Evolutionary conservation across 2,888 invertebrate species (phyloP).

Genomic region (Epinotia brunnichana): DNA sequence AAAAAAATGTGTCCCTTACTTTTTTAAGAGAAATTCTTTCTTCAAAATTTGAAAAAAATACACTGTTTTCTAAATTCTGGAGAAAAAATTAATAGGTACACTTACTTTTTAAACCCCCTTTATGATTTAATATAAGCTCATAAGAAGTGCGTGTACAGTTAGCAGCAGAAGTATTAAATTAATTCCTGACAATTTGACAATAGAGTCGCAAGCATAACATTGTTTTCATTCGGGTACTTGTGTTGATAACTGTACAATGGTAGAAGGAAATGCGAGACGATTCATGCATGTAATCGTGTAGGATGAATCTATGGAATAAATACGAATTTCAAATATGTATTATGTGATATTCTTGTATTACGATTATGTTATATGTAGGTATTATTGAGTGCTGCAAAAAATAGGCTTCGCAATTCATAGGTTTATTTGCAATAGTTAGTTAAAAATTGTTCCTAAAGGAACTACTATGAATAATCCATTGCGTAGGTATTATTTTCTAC

Average conservation of each 20-base stretch:
- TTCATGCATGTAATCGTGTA: not conserved
- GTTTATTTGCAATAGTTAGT: no score
- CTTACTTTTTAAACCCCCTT: not conserved
- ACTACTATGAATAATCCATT: not conserved
- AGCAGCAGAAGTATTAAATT: not conserved
- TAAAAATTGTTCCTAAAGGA: no score
- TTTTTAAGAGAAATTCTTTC: not conserved
- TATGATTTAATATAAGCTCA: not conserved
- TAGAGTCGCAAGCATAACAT: not conserved
- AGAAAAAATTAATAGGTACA: not conserved
- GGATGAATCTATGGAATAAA: not conserved
- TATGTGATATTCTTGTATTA: not conserved
- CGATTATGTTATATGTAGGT: no score
- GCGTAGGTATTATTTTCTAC: not conserved
- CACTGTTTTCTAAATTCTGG: no score
- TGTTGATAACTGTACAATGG: not conserved
- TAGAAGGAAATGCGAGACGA: not conserved
- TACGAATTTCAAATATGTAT: not conserved
- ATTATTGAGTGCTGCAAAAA: no score
- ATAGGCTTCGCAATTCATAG: no score
- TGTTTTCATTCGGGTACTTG: not conserved
- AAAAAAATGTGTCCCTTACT: not conserved
- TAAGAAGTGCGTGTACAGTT: not conserved
- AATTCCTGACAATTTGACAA: not conserved
- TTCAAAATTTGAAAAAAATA: no score